A percentile compares a stretch with the other conserved stretches of the same genome.
Evolutionary conservation across 1,140 invertebrate genomes (phyloP).

Genomic region (Nasonia giraulti): DNA sequence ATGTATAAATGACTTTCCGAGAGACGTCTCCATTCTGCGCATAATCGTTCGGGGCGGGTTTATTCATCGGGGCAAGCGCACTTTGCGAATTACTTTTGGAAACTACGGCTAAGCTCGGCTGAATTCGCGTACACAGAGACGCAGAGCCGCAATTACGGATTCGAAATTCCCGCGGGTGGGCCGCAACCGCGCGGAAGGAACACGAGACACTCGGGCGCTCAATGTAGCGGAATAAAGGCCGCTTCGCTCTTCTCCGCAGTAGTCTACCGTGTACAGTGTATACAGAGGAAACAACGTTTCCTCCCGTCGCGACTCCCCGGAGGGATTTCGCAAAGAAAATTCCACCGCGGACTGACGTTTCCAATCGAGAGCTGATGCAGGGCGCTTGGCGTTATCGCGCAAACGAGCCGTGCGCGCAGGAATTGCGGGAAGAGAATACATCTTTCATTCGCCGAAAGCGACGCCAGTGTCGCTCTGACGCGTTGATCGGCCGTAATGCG

Average conservation of each 20-base stretch:
- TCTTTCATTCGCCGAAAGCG: neutral
- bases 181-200: conserved; percentile 28
- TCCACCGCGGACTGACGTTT: conserved; percentile 50
- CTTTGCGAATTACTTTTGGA: conserved; percentile 10
- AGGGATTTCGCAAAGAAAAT: conserved; percentile 53
- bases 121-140: neutral
- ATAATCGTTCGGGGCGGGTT: neutral
- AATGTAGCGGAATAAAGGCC: conserved; percentile 51
- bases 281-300: neutral
- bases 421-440: conserved; percentile 32
- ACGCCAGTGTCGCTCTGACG: neutral
- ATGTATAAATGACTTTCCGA: neutral
- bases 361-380: conserved; percentile 51
- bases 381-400: conserved; percentile 51
- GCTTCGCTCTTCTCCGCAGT: neutral
- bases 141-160: conserved; percentile 30
- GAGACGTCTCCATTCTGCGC: neutral
- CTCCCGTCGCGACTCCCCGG: conserved; percentile 44
- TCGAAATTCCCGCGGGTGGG: conserved; percentile 2
- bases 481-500: neutral
- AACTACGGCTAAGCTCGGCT: neutral
- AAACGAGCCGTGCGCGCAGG: conserved; percentile 39
- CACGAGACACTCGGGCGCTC: conserved; percentile 23
- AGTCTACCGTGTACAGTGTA: neutral
- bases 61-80: neutral